These are phyloP conservation scores for Oligia strigilis DNA, from an alignment of 2,888 invertebrate genomes.

Conservation along the genomic window DNA sequence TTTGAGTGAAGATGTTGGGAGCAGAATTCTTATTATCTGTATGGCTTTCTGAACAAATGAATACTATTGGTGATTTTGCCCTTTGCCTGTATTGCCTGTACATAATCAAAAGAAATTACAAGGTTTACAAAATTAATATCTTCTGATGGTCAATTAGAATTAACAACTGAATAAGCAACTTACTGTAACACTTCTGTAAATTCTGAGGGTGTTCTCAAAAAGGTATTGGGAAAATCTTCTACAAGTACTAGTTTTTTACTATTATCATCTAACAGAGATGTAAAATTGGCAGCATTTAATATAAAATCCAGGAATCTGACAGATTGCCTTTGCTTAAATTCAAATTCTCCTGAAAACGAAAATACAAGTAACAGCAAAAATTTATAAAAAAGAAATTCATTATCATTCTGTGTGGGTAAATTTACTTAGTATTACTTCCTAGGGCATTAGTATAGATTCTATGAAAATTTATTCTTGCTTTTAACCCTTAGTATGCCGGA, in stretches of 20 bases:
- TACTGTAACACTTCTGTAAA: constrained; percentile 93
- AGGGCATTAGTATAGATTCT: neutral
- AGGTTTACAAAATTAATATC: neutral
- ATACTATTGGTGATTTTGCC: constrained; percentile 93
- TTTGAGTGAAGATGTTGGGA: constrained; percentile 92
- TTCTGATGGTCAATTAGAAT: neutral
- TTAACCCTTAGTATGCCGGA: too few species aligned
- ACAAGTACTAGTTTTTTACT: constrained; percentile 92
- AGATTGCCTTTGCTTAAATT: constrained; percentile 91
- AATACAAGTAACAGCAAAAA: constrained; percentile 3
- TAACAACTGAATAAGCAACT: constrained; percentile 69
- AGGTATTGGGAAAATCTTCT: constrained; percentile 96
- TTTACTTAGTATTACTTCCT: neutral
- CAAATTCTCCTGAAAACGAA: constrained; percentile 82
- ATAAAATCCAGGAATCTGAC: constrained; percentile 94
- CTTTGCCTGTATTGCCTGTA: constrained; percentile 91
- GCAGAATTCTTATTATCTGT: constrained; percentile 91
- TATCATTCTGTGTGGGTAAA: neutral
- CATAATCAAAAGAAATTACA: constrained; percentile 50
- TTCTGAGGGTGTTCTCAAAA: constrained; percentile 92
- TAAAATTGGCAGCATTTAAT: constrained; percentile 94
- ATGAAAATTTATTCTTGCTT: neutral
- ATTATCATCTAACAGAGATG: constrained; percentile 90
- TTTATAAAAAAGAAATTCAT: neutral
- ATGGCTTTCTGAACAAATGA: constrained; percentile 93